Conservation (phyloP, 2,113 vertebrate genomes). For the Menura novaehollandiae region DNA sequence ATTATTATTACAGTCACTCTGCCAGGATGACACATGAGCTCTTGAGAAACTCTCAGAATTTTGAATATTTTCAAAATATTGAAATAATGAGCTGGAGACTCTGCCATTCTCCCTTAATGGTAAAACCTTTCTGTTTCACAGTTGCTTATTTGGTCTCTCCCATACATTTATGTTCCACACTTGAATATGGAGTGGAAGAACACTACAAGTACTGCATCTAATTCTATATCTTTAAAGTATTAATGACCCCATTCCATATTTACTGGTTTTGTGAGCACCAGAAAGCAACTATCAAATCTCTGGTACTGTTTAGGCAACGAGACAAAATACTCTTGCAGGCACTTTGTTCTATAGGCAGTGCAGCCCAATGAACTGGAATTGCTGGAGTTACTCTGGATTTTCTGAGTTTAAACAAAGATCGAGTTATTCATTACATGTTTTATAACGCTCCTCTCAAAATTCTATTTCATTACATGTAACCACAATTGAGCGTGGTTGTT, state of each 20-base stretch:
- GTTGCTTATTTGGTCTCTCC: not conserved
- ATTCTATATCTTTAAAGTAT: not conserved
- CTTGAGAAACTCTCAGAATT: not conserved
- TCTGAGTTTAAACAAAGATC: not conserved
- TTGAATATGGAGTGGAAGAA: not conserved
- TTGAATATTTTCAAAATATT: not conserved
- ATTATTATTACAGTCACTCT: not conserved
- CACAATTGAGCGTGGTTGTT: not conserved
- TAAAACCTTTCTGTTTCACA: not conserved
- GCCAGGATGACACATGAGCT: not conserved
- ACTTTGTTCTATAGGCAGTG: not conserved
- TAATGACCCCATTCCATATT: not conserved
- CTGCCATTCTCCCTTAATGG: not conserved
- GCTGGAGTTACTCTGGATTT: not conserved
- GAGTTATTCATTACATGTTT: not conserved
- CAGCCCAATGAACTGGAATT: not conserved
- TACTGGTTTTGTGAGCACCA: not conserved
- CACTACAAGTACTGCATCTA: not conserved
- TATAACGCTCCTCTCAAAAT: not conserved
- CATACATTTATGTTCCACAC: not conserved
- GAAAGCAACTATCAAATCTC: not conserved
- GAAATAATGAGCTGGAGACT: not conserved
- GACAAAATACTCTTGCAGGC: not conserved
- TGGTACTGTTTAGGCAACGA: not conserved
- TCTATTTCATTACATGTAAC: not conserved